Conservation (phyloP, 53 echinoderm and acorn worm genomes). For the Crossaster papposus region DNA sequence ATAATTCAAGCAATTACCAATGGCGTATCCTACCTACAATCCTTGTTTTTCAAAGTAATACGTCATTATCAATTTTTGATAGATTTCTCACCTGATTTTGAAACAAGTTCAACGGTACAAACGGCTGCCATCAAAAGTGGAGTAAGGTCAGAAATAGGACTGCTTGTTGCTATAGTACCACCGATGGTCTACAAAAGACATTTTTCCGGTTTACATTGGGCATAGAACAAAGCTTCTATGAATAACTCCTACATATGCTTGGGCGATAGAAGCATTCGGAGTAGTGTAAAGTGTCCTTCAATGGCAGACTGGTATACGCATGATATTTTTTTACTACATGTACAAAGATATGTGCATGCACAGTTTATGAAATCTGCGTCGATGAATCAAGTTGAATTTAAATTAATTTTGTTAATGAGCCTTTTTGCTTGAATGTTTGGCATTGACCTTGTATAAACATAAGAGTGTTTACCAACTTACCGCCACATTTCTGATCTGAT, state of each 20-base stretch:
- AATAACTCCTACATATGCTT: too few species aligned
- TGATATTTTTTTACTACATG: neutral
- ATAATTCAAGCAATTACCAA: too few species aligned
- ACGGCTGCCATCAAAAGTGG: slow-evolving; percentile 85
- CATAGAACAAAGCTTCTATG: too few species aligned
- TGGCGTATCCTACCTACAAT: too few species aligned
- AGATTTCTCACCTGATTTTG: slow-evolving; percentile 47
- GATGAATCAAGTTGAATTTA: neutral
- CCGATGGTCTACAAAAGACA: slow-evolving; percentile 71
- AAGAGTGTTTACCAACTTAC: neutral
- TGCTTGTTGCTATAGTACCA: slow-evolving; percentile 91
- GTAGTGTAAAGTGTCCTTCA: neutral
- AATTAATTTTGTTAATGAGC: too few species aligned
- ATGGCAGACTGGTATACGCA: neutral
- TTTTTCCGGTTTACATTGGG: neutral
- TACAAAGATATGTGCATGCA: neutral
- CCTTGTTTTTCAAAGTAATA: neutral
- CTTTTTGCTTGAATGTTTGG: too few species aligned
- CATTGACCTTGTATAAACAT: too few species aligned
- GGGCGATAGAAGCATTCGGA: too few species aligned
- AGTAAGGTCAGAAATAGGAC: slow-evolving; percentile 90
- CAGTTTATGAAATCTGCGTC: neutral
- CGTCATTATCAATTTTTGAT: neutral
- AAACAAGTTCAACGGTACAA: slow-evolving; percentile 71
- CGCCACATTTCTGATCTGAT: slow-evolving; percentile 23